Conservation (phyloP, 2,113 vertebrate genomes). For the Tylochromis polylepis region DNA sequence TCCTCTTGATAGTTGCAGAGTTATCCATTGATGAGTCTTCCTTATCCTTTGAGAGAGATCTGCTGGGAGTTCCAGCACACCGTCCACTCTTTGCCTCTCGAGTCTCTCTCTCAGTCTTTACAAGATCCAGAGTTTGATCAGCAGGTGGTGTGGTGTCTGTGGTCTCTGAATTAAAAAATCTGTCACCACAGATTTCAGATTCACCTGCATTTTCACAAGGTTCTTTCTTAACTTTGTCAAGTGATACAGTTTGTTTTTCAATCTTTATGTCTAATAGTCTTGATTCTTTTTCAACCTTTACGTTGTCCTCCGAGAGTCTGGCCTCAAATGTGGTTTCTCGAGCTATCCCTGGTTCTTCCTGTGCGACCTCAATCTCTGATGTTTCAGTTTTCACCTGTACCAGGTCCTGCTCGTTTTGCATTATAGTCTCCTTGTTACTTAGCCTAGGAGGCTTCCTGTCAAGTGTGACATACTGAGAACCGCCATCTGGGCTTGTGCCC, state of each 20-base stretch:
- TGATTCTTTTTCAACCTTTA: constrained; percentile 31
- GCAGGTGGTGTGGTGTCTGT: constrained; percentile 21
- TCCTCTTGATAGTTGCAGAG: constrained; percentile 66
- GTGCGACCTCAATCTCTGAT: constrained; percentile 12
- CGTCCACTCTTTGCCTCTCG: constrained; percentile 30
- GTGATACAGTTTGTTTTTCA: constrained; percentile 7
- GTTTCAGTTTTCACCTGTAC: constrained; percentile 51
- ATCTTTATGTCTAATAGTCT: not conserved
- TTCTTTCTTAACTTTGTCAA: constrained; percentile 43
- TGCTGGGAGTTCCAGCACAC: not conserved
- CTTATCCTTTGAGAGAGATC: constrained; percentile 4
- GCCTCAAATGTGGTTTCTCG: not conserved
- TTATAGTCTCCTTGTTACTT: not conserved
- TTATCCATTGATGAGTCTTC: constrained; percentile 59
- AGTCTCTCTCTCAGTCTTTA: constrained; percentile 18
- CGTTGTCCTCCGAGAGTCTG: not conserved
- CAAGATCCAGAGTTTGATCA: not conserved
- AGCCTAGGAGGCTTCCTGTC: not conserved
- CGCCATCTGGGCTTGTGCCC: not conserved
- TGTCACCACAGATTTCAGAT: not conserved
- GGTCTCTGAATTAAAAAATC: constrained; percentile 44
- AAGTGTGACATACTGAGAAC: not conserved
- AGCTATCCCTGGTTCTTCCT: not conserved
- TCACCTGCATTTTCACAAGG: not conserved
- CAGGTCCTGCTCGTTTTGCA: not conserved